Evolutionary conservation across 2,113 vertebrate species (phyloP).

Genomic region (Casuarius casuarius): DNA sequence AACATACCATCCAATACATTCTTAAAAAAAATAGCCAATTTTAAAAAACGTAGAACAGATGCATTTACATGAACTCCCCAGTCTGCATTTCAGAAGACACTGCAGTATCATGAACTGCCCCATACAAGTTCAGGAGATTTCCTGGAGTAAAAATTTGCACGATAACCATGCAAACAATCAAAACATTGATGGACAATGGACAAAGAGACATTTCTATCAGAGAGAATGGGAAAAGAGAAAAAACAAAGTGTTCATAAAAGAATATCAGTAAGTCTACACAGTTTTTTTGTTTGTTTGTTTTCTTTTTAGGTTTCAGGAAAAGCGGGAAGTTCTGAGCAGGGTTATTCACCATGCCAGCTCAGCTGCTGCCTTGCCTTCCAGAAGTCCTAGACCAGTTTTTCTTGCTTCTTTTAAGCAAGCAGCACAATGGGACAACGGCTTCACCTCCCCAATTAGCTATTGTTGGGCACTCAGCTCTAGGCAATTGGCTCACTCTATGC

Average conservation of each 20-base stretch:
- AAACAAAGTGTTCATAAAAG: slow-evolving; percentile 29
- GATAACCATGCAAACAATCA: slow-evolving; percentile 1
- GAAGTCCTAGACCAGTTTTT: slow-evolving; percentile 64
- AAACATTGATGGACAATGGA: not conserved
- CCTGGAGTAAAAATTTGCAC: not conserved
- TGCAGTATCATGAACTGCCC: not conserved
- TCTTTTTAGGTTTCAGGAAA: not conserved
- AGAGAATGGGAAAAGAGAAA: not conserved
- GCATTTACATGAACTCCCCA: not conserved
- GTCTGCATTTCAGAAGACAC: not conserved
- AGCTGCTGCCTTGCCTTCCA: not conserved
- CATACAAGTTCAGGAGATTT: not conserved
- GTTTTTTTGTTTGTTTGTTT: not conserved
- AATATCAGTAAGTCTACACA: slow-evolving; percentile 7
- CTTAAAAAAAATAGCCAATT: too few relatives aligned
- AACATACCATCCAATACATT: not conserved
- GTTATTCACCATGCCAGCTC: slow-evolving; percentile 7
- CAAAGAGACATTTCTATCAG: not conserved
- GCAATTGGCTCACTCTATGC: not conserved
- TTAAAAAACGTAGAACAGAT: not conserved
- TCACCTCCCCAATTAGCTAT: slow-evolving; percentile 10
- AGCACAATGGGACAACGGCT: slow-evolving; percentile 20
- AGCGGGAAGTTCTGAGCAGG: not conserved
- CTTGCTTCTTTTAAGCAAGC: slow-evolving; percentile 60
- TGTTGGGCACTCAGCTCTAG: not conserved